Evolutionary conservation across 2,113 vertebrate genomes (phyloP), one percentile per base, ranked within the genome.

Genomic region (Phasianus colchicus): DNA sequence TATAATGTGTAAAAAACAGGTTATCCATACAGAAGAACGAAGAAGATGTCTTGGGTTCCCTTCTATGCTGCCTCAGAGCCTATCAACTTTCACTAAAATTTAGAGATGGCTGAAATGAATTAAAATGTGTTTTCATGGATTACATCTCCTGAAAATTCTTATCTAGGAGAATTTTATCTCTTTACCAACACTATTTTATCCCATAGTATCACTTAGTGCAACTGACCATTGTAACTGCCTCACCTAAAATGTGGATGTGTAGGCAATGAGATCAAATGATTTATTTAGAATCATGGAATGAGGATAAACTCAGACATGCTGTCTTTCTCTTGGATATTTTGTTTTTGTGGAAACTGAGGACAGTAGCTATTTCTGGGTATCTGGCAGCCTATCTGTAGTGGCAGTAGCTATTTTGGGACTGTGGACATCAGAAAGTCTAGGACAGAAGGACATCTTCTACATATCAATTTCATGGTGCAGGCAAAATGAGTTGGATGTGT

Each of bases 11-110:
- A 86, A 86, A 85, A 43, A 83, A 45, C 27, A 32, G 22, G 3
- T 27, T 86, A 10, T 72, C 42, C 60, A 10, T 36, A 81, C 21
- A 54, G 61, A n/a, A 65, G 69, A 88, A 5, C 30, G 9, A n/a
- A 90, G 88, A 78, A 34, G 63, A 27, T 7, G 6, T 42, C 73
- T 57, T 6, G 3, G 50, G 65, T 47, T 86, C 27, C 30, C 27
- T 40, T 78, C 21, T 36, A n/a, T 22, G 30, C 47, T 42, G 22
- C 77, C 70, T 88, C 8, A 0, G 66, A 94, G 58, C 1, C 4
- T 57, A 74, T 78, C 85, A 86, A n/a, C 48, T 86, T 84, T 82
- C 11, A 78, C 18, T 86, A 65, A 75, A 72, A 90, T 82, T 83
- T 57, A 90, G 57, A 81, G 38, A 82, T 25, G 30, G 36, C 6